Evolutionary conservation across 2,888 invertebrate species (phyloP), one percentile per base, ranked within the genome.

Genomic region (Entomobrya proxima): DNA sequence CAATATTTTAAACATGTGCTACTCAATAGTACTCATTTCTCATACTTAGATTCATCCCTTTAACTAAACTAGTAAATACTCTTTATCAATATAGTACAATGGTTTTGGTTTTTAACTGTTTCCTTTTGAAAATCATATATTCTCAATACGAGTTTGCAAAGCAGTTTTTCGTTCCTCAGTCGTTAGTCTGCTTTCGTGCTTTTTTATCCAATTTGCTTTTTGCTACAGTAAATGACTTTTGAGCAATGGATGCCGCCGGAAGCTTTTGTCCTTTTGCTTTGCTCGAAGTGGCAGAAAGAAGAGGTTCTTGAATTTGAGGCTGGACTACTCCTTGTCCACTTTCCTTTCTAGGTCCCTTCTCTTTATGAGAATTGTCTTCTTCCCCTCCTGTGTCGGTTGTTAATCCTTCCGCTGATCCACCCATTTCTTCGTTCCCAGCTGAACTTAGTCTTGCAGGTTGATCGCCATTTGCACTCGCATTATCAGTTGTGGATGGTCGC

Each of bases 261-360:
- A 37, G 15, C 18, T 35, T 64, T n/a, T 35, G 64, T 7, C 18
- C 18, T 18, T 64, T 64, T 18, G 21, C 7, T 27, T 64, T 64
- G 18, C 64, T 64, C 0, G 35, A 18, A n/a, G 32, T 64, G 13
- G 32, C 32, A 1, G 61, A 11, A 32, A 61, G 27, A 27, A 27
- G 11, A 1, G 1, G 11, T 13, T 58, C 58, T 30, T 2, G 30
- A 13, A 5, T 15, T 7, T 9, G 27, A 1, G 11, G 58, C 58
- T 58, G 58, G 15, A n/a, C 58, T 30, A 7, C 30, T 30, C 2
- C 15, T 74, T 3, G 37, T 11, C 67, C 55, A 90, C 77, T 30
- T 82, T 82, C 32, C 35, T 50, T 40, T 21, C 69, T 40, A 5
- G 6, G 11, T 13, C 21, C 24, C 50, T 50, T 27, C 50, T 32